Evolutionary conservation across 1,140 invertebrate species (phyloP), one percentile per base, ranked within the genome.

Genomic region (Cecropterus lyciades): DNA sequence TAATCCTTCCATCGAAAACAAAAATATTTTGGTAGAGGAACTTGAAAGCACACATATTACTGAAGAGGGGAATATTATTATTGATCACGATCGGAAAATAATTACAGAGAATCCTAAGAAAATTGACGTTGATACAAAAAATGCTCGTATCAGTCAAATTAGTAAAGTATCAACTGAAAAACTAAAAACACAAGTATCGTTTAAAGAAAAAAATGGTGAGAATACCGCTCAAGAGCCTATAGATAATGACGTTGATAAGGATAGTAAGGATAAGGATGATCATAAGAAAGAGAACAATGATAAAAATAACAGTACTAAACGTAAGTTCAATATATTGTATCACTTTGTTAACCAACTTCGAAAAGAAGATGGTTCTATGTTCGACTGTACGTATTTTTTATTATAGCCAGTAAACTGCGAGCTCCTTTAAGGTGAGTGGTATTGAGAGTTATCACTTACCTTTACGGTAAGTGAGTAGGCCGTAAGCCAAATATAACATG

Each of bases 21-120:
- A 51, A 51, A 70, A 65, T 1, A 17, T 16, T 27, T 30, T 67
- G 40, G 59, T 40, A 48, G 59, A 76, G 63, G 63, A 68, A 55
- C 27, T 67, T 33, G 40, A 20, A 42, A 48, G 42, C 24, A 11
- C 49, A 27, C 46, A 63, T 43, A 67, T 81, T 11, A 40, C 59
- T 2, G 55, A 77, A 66, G 71, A 84, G 17, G 76, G 66, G 3
- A 64, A 72, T 57, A 16, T 69, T 7, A 75, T 79, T 6, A 80
- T 80, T 57, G 80, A 84, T 63, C 73, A 76, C 14, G 75, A 85
- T 49, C 75, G 56, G n/a, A 85, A 84, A 52, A 24, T 79, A 10
- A 66, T 67, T 4, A 72, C 45, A 11, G 65, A 75, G 43, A 77
- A 77, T 60, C 13, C 37, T 10, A 52, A 30, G 13, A 11, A 33